Evolutionary conservation across 2,113 vertebrate genomes (phyloP).

Genomic region (Cathartes aura): DNA sequence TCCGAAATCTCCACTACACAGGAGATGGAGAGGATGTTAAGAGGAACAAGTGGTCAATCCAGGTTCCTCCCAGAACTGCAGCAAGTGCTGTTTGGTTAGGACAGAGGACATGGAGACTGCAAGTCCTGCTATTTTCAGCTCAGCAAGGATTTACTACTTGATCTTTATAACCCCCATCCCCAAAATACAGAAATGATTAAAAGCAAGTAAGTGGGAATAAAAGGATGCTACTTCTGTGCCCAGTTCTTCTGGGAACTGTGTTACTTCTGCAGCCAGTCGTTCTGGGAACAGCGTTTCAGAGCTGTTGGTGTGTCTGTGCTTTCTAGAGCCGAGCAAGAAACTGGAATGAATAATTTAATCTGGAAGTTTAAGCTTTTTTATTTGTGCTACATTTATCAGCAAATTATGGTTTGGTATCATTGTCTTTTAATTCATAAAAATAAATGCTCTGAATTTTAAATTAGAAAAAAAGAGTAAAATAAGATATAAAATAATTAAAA

Average conservation of each 20-base stretch:
- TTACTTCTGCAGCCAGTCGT: background rate
- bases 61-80: background rate
- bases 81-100: background rate
- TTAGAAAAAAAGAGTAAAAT: background rate
- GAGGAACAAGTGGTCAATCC: background rate
- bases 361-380: background rate
- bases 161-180: background rate
- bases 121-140: background rate
- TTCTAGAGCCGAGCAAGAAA: background rate
- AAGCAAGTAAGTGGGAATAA: background rate
- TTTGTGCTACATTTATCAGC: background rate
- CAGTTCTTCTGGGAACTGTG: slow-evolving; percentile 38
- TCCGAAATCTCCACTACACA: fast-evolving
- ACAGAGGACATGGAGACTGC: background rate
- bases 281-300: background rate
- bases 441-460: background rate
- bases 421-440: background rate
- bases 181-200: background rate
- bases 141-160: background rate
- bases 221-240: slow-evolving; percentile 8
- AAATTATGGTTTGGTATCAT: background rate
- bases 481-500: background rate
- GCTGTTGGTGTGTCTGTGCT: background rate
- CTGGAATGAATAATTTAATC: background rate
- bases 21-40: background rate